Evolutionary conservation across 2,888 invertebrate species (phyloP).

Genomic region (Metalampra italica): DNA sequence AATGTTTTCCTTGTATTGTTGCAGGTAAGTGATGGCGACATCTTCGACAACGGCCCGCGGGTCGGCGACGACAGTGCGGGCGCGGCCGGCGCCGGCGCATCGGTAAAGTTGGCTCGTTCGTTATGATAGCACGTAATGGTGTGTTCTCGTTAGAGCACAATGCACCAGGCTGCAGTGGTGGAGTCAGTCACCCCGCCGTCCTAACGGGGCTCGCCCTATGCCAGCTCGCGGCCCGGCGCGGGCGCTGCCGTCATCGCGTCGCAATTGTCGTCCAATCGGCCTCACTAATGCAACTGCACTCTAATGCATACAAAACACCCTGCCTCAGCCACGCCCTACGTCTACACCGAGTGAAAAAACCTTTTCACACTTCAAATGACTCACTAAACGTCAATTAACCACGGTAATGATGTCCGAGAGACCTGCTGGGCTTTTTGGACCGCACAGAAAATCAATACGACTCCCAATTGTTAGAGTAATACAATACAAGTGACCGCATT

Average conservation of each 20-base stretch:
- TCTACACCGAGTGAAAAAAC: slow-evolving; percentile 18
- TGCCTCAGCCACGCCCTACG: slow-evolving; percentile 25
- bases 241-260: slow-evolving; percentile 57
- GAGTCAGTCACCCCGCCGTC: slow-evolving; percentile 75
- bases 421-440: slow-evolving; percentile 48
- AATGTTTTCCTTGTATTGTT: slow-evolving; percentile 36
- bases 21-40: slow-evolving; percentile 49
- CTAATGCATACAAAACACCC: slow-evolving; percentile 47
- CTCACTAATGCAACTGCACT: slow-evolving; percentile 62
- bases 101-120: slow-evolving; percentile 55
- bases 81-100: slow-evolving; percentile 25
- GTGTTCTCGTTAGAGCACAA: slow-evolving; percentile 77
- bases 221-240: slow-evolving; percentile 38
- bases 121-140: slow-evolving; percentile 67
- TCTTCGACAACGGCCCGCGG: slow-evolving; percentile 5
- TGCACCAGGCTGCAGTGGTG: slow-evolving; percentile 74
- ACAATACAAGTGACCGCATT: slow-evolving; percentile 20
- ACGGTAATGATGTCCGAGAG: slow-evolving; percentile 43
- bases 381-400: slow-evolving; percentile 10
- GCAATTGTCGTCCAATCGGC: slow-evolving; percentile 61
- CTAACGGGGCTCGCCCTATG: slow-evolving; percentile 76
- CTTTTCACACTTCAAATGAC: slow-evolving; percentile 16
- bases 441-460: slow-evolving; percentile 28
- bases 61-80: slow-evolving; percentile 16
- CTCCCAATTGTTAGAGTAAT: slow-evolving; percentile 24